These are phyloP conservation scores for Psittacula cyanocephala DNA, from an alignment of 2,113 vertebrate species.

Conservation along the genomic window DNA sequence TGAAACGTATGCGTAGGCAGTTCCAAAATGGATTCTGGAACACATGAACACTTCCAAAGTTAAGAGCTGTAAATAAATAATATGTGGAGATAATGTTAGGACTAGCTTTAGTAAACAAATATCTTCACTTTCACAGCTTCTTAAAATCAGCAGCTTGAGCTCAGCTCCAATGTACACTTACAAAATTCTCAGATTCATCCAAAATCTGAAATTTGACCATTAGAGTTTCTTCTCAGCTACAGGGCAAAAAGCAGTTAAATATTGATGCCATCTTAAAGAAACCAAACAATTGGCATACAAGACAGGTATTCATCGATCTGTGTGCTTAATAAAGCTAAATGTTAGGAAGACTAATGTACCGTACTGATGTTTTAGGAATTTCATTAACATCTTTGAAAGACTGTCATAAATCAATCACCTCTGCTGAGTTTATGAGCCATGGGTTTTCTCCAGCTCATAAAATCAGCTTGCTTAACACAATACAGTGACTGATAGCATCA, in stretches of 20 bases:
- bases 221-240: neutral
- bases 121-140: neutral
- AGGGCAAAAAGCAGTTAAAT: neutral
- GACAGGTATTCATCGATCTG: slow-evolving; percentile 68
- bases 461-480: slow-evolving; percentile 70
- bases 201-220: slow-evolving; percentile 18
- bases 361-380: slow-evolving; percentile 78
- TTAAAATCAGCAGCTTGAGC: neutral
- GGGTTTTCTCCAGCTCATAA: slow-evolving; percentile 74
- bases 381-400: slow-evolving; percentile 73
- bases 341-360: slow-evolving; percentile 80
- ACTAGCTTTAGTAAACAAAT: neutral
- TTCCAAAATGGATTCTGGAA: neutral
- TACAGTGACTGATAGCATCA: slow-evolving; percentile 64
- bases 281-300: slow-evolving; percentile 63
- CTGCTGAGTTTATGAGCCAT: slow-evolving; percentile 78
- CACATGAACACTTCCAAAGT: neutral
- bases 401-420: slow-evolving; percentile 79
- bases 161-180: neutral
- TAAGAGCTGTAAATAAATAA: neutral
- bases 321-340: slow-evolving; percentile 77
- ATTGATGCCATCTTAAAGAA: slow-evolving; percentile 49
- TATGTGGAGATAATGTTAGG: neutral
- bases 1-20: neutral
- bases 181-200: neutral